Evolutionary conservation across 2,113 vertebrate species (phyloP), one percentile per base, ranked within the genome.

Genomic region (Aix galericulata): DNA sequence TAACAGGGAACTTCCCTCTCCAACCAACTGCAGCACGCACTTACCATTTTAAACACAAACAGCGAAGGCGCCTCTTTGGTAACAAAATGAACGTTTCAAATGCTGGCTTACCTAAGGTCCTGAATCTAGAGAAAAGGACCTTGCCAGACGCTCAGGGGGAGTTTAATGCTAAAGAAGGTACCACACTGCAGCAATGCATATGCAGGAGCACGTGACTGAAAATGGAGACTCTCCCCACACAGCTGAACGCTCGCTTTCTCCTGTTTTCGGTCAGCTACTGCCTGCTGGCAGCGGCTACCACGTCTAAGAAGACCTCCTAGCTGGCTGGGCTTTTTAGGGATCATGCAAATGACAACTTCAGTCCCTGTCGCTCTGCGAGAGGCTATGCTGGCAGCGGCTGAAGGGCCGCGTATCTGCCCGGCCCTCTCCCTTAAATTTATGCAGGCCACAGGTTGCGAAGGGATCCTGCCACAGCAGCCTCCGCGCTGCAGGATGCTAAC

Each of bases 1-100:
- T 86, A 93, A 79, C 15, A 75, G 81, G 86, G 86, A 92, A 94
- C 86, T 94, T 96, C 91, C 86, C 94, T 89, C 82, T 68, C 90
- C 88, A 94, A 89, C 15, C 22, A 94, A 71, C 68, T 59, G 66
- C 42, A 69, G 71, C 87, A 74, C 34, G 55, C 6, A 29, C 46
- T 63, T 67, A 62, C n/a, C 20, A 63, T 76, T 94, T 90, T 64
- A 88, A 84, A 91, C 50, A 89, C 66, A 83, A 88, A 79, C 5
- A 72, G 46, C 67, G 55, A 81, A 6, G 77, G 88, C 29, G 60
- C 36, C 4, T 32, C 62, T 53, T 93, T 83, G 93, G 20, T 36
- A 90, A 53, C 0, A 0, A 48, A 83, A 82, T 0, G 0, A 76
- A 44, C 25, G 42, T 55, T 77, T 91, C 40, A 92, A 76, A 83